phyloP scores from a whole-genome alignment of 2,888 invertebrate genomes.

The Notodonta dromedarius region DNA sequence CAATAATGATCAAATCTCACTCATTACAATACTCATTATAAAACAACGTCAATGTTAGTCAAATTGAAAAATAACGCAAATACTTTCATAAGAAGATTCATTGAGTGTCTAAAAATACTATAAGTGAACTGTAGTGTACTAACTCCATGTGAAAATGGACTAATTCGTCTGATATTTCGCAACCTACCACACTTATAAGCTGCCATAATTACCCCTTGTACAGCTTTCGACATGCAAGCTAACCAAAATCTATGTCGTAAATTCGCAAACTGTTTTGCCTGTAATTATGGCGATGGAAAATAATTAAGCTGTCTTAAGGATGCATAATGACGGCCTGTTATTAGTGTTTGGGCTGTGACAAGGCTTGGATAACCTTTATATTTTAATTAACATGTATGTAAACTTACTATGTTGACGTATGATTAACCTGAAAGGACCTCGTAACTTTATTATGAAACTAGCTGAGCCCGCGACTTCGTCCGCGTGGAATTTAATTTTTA shows the following conservation, averaged over 20 bases:
- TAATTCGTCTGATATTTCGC: neutral
- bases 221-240: constrained; percentile 4
- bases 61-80: too few species aligned
- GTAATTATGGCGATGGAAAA: constrained; percentile 36
- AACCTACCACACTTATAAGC: neutral
- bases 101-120: too few species aligned
- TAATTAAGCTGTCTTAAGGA: constrained; percentile 50
- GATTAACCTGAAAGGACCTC: neutral
- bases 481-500: too few species aligned
- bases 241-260: constrained; percentile 26
- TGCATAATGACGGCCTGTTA: constrained; percentile 26
- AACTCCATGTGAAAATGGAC: neutral
- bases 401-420: neutral
- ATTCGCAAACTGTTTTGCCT: constrained; percentile 31
- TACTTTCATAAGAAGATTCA: too few species aligned
- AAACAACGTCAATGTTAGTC: too few species aligned
- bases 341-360: constrained; percentile 32
- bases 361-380: constrained; percentile 33
- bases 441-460: too few species aligned
- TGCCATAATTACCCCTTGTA: constrained; percentile 10
- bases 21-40: too few species aligned
- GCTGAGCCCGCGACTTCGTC: too few species aligned
- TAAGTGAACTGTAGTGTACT: too few species aligned
- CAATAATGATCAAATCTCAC: too few species aligned
- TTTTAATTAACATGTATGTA: constrained; percentile 19